Evolutionary conservation across 1,140 invertebrate species (phyloP).

Genomic region (Chironomus tepperi): DNA sequence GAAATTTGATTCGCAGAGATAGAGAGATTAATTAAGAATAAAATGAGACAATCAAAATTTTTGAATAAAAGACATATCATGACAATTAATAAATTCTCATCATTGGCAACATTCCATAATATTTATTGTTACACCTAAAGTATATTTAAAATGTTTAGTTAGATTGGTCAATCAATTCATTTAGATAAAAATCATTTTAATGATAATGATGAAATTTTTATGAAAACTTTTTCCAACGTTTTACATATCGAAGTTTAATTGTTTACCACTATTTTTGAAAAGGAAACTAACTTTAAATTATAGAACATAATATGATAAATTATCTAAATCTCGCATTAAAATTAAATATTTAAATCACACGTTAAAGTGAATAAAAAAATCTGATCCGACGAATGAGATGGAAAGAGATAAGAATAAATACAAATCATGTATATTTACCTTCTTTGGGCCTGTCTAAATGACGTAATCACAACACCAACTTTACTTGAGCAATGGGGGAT

Average conservation of each 20-base stretch:
- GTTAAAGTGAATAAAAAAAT: neutral
- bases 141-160: neutral
- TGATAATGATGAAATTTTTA: too few species aligned
- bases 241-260: too few species aligned
- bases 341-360: neutral
- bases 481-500: conserved; percentile 52
- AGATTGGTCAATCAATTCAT: too few species aligned
- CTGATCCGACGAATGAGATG: neutral
- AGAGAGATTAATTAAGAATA: neutral
- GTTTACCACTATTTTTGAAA: too few species aligned
- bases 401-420: neutral
- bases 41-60: neutral
- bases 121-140: neutral
- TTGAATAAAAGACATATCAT: neutral
- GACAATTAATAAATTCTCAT: neutral
- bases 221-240: too few species aligned
- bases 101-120: neutral
- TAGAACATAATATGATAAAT: too few species aligned
- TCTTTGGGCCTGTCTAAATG: conserved; percentile 77
- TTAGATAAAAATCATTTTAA: too few species aligned
- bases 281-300: too few species aligned
- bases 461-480: conserved; percentile 88
- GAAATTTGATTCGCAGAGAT: neutral
- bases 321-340: too few species aligned
- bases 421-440: conserved; percentile 49